Evolutionary conservation across 2,888 invertebrate species (phyloP).

Genomic region (Muschampia plurimacula): DNA sequence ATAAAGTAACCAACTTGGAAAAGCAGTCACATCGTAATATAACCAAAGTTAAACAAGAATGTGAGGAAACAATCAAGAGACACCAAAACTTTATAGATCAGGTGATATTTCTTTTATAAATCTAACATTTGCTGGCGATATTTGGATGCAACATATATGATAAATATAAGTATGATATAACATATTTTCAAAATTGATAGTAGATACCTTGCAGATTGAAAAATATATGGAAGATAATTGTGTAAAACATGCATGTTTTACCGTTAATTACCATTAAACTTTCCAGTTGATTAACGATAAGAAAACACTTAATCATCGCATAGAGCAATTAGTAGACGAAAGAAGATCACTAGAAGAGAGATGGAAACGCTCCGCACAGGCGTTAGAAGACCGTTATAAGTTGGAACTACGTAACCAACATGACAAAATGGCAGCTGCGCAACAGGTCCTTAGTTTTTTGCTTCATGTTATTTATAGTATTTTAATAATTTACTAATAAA

Average conservation of each 20-base stretch:
- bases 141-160: too few species aligned
- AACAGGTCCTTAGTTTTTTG: constrained; percentile 78
- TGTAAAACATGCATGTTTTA: not conserved
- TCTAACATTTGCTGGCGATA: too few species aligned
- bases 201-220: too few species aligned
- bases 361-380: constrained; percentile 87
- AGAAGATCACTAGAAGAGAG: constrained; percentile 88
- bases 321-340: constrained; percentile 88
- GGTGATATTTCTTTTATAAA: constrained; percentile 58
- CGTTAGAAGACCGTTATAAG: constrained; percentile 90
- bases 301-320: constrained; percentile 90
- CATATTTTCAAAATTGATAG: not conserved
- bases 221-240: not conserved
- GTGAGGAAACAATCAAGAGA: constrained; percentile 89
- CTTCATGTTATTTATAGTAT: too few species aligned
- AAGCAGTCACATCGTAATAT: constrained; percentile 75
- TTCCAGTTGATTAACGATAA: constrained; percentile 91
- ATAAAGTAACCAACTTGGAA: constrained; percentile 76
- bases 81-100: constrained; percentile 95
- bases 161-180: too few species aligned
- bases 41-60: constrained; percentile 85
- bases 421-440: constrained; percentile 91
- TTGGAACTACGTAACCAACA: constrained; percentile 91
- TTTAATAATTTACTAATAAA: too few species aligned
- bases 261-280: not conserved